Evolutionary conservation across 2,797 vertebrate species (phyloP), one percentile per base, ranked within the genome.

Genomic region (Anguilla marmorata): DNA sequence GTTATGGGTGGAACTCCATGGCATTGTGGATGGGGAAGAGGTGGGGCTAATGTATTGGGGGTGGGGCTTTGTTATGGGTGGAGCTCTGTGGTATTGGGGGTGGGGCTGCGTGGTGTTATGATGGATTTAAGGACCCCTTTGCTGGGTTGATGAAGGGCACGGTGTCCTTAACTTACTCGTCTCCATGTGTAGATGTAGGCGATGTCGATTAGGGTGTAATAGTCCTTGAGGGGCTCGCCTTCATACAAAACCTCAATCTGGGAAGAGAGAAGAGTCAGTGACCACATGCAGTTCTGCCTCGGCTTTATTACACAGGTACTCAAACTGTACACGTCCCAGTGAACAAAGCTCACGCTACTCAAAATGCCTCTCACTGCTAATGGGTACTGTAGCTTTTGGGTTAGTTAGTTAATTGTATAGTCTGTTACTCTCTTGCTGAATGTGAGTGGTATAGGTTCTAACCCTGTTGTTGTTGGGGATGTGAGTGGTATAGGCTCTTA

Each of bases 121-220:
- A 11, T 3, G 74, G 74, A 21, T 14, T 19, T 79, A 37, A 37
- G 16, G 12, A 33, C 74, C 14, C n/a, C 9, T 27, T 27, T 7
- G 27, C 69, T 33, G 74, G 74, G 41, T 14, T 48, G 41, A 82
- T 41, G 1, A 3, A 48, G 33, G 16, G 27, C 69, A 74, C 33
- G 12, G 52, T 54, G 0, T 41, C 0, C 2, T 27, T 7, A 0
- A 0, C 95, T 96, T 86, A 97, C 96, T 95, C 96, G 93, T 92
- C 96, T 93, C 95, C 96, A 97, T 63, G 96, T 96, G 54, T 96
- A 96, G 90, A 97, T 97, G 90, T 96, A 97, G 41, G 96, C 94
- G 0, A 97, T 96, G 89, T 97, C 96, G 96, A 97, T 96, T 86
- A 97, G 95, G 1, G 96, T 97, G 89, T 97, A 97, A 88, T 97